These are phyloP conservation scores for Xenopus borealis DNA, from an alignment of 2,113 vertebrate species.

Conservation along the genomic window DNA sequence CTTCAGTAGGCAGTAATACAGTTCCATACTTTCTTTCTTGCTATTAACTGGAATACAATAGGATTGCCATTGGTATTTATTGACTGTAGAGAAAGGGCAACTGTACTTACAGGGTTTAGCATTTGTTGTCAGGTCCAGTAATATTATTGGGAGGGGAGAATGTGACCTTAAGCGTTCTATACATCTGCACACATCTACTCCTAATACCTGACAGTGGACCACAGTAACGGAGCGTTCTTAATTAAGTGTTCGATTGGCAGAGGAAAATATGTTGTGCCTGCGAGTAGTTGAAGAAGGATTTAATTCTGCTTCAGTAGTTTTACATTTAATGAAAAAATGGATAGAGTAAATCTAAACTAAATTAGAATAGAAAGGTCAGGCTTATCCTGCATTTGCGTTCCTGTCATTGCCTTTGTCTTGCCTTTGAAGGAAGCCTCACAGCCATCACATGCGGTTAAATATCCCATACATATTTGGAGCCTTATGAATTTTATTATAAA, in stretches of 20 bases:
- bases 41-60: too few species aligned
- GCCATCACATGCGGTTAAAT: background rate
- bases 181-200: background rate
- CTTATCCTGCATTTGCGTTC: slow-evolving; percentile 57
- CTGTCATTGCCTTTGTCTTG: background rate
- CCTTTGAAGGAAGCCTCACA: background rate
- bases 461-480: background rate
- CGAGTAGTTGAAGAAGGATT: slow-evolving; percentile 69
- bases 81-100: too few species aligned
- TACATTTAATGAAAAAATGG: slow-evolving; percentile 79
- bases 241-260: slow-evolving; percentile 61
- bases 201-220: background rate
- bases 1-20: too few species aligned
- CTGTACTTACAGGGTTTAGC: too few species aligned
- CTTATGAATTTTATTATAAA: background rate
- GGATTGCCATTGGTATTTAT: too few species aligned
- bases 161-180: too few species aligned
- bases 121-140: too few species aligned
- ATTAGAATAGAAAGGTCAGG: slow-evolving; percentile 76
- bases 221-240: slow-evolving; percentile 64
- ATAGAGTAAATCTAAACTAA: slow-evolving; percentile 75
- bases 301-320: slow-evolving; percentile 77
- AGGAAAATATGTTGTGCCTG: slow-evolving; percentile 66
- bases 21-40: too few species aligned
- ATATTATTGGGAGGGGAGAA: too few species aligned